phyloP scores from a whole-genome alignment of 1,140 invertebrate species.

The Drosophila serrata region DNA sequence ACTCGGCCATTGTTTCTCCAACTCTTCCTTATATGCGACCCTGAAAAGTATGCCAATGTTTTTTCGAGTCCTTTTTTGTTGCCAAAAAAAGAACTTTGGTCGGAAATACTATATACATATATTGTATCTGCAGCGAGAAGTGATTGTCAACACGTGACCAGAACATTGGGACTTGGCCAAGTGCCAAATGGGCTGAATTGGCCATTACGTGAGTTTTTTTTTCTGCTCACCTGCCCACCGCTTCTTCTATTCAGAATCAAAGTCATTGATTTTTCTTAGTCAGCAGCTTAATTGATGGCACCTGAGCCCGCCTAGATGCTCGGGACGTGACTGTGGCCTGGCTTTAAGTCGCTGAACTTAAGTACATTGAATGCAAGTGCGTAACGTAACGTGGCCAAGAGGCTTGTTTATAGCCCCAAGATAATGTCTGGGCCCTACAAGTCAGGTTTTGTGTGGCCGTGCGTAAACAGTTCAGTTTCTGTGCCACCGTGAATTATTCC shows the following conservation, averaged over 20 bases:
- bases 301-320: constrained; percentile 33
- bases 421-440: constrained; percentile 8
- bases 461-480: constrained; percentile 48
- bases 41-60: constrained; percentile 63
- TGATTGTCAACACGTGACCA: constrained; percentile 62
- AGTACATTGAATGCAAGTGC: constrained; percentile 38
- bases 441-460: constrained; percentile 38
- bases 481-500: constrained; percentile 55
- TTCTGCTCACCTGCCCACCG: constrained; percentile 47
- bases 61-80: constrained; percentile 12
- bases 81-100: constrained; percentile 32
- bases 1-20: not conserved
- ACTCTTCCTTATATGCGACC: constrained; percentile 22
- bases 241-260: constrained; percentile 48
- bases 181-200: constrained; percentile 65
- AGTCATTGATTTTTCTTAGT: constrained; percentile 70
- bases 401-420: constrained; percentile 34
- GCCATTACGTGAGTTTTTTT: constrained; percentile 52
- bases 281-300: constrained; percentile 42
- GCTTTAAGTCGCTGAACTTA: constrained; percentile 47
- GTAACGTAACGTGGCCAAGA: constrained; percentile 44
- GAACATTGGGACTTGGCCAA: constrained; percentile 50
- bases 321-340: constrained; percentile 59
- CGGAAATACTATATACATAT: constrained; percentile 11
- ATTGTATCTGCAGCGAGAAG: constrained; percentile 9